phyloP scores from a whole-genome alignment of 2,888 invertebrate genomes.

The Drosophila hawaiiensis region DNA sequence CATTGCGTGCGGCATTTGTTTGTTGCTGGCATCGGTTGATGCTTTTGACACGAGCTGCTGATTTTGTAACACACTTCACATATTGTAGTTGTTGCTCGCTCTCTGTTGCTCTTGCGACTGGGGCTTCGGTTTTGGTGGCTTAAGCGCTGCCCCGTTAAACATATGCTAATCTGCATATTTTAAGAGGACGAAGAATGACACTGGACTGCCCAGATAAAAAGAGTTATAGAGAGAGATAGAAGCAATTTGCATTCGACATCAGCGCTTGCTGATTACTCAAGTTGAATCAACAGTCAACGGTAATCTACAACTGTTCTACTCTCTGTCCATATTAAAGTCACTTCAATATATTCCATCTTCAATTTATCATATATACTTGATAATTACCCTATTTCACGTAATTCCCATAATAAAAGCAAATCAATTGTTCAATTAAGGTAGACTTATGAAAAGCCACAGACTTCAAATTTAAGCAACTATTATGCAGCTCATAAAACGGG shows the following conservation, averaged over 20 bases:
- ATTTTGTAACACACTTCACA: slow-evolving; percentile 35
- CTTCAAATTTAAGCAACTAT: slow-evolving; percentile 8
- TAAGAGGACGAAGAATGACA: slow-evolving; percentile 14
- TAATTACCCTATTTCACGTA: background rate
- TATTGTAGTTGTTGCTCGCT: slow-evolving; percentile 5
- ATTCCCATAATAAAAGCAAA: background rate
- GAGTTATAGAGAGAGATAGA: background rate
- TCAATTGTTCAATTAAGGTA: background rate
- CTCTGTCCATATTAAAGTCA: too few relatives aligned
- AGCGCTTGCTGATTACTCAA: background rate
- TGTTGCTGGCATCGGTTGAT: slow-evolving; percentile 63
- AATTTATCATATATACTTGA: background rate
- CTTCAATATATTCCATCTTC: background rate
- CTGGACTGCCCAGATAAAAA: background rate
- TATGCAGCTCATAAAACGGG: slow-evolving; percentile 30
- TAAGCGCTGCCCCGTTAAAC: slow-evolving; percentile 46
- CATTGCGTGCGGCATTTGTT: slow-evolving; percentile 52
- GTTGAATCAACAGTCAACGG: background rate
- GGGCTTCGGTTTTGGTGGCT: slow-evolving; percentile 20
- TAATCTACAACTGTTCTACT: background rate
- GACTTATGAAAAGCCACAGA: slow-evolving; percentile 2
- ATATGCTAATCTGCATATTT: slow-evolving; percentile 69
- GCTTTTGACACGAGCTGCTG: slow-evolving; percentile 74
- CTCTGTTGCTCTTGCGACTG: background rate
- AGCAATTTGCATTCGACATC: background rate